A percentile compares a stretch with the other conserved stretches of the same genome.
Evolutionary conservation across 2,797 vertebrate genomes (phyloP).

Genomic region (Crocodylus rhombifer): DNA sequence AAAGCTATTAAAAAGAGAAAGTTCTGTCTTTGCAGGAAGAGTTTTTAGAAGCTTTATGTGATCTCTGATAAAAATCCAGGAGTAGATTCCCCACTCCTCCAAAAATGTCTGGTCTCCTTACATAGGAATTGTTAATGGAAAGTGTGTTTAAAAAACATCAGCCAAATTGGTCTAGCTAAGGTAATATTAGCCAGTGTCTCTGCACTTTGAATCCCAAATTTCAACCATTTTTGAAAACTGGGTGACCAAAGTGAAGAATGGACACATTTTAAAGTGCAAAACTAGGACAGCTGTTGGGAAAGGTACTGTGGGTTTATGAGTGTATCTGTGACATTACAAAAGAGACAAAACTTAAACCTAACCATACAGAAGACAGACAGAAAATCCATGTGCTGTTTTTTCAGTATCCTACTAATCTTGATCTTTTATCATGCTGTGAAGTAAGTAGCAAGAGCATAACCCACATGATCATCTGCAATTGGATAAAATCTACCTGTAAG

Average conservation of each 20-base stretch:
- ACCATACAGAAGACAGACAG: background rate
- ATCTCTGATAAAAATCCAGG: background rate
- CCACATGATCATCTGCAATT: slow-evolving; percentile 60
- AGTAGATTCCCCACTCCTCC: background rate
- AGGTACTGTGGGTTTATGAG: accelerated
- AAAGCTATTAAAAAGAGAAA: slow-evolving; percentile 37
- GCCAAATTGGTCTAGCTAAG: background rate
- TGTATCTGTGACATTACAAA: no score
- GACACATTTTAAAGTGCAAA: background rate
- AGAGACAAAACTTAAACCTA: background rate
- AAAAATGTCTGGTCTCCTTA: background rate
- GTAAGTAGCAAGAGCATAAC: slow-evolving; percentile 22
- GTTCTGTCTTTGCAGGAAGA: slow-evolving; percentile 40
- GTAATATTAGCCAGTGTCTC: background rate
- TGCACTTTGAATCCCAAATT: background rate
- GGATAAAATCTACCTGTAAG: slow-evolving; percentile 61
- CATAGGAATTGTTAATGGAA: background rate
- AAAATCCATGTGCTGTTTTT: background rate
- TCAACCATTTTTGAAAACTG: background rate
- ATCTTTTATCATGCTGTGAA: accelerated
- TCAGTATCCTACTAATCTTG: background rate
- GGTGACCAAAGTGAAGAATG: background rate
- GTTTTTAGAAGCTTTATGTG: slow-evolving; percentile 9
- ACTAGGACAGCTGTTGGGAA: background rate
- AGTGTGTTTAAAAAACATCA: background rate